These are phyloP conservation scores for Argentina silus DNA, from an alignment of 2,797 vertebrate genomes.

Conservation along the genomic window DNA sequence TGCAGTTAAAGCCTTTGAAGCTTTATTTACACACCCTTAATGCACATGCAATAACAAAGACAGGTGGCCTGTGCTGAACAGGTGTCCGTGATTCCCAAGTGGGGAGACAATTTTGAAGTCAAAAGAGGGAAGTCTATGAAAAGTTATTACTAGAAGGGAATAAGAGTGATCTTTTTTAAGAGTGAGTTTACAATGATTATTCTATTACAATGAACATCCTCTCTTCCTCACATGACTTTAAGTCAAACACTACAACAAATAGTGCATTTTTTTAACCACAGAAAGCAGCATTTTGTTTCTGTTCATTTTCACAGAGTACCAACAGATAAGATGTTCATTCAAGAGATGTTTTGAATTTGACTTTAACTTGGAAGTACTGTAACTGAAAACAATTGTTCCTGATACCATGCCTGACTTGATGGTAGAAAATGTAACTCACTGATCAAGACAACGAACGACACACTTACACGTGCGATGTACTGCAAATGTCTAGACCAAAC, in stretches of 20 bases:
- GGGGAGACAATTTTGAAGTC: constrained; percentile 48
- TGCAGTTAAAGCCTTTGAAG: constrained; percentile 54
- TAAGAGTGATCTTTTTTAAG: neutral
- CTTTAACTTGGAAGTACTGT: neutral
- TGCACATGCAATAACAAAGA: constrained; percentile 56
- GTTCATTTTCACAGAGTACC: neutral
- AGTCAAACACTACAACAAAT: neutral
- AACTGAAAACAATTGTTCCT: neutral
- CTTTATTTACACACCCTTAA: constrained; percentile 37
- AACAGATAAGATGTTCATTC: neutral
- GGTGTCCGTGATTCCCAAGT: constrained; percentile 51
- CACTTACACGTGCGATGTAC: neutral
- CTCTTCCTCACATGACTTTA: neutral
- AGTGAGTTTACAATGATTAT: neutral
- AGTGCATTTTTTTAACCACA: neutral
- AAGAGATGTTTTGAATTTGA: constrained; percentile 3
- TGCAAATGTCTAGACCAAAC: neutral
- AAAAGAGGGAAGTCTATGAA: constrained; percentile 38
- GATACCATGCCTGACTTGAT: neutral
- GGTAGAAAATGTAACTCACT: too few species aligned
- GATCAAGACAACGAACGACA: too few species aligned
- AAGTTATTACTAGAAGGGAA: constrained; percentile 13
- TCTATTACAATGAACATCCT: neutral
- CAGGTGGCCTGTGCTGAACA: constrained; percentile 70
- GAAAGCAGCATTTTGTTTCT: neutral